phyloP scores from a whole-genome alignment of 2,113 vertebrate genomes.

The Sinosuthora webbiana region DNA sequence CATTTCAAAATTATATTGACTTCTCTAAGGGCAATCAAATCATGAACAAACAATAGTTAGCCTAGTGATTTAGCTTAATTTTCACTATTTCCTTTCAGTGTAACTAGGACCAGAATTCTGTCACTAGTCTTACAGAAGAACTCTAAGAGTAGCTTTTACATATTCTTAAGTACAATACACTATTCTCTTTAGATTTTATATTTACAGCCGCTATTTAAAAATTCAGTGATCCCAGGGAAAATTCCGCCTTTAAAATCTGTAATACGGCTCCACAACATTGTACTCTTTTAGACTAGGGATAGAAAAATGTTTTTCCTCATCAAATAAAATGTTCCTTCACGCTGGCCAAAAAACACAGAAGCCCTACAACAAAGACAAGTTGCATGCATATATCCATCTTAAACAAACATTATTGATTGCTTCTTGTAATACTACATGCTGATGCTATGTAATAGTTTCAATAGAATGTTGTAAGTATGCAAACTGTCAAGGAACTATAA shows the following conservation, averaged over 20 bases:
- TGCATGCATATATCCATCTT: not conserved
- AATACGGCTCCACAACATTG: not conserved
- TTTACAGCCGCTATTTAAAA: slow-evolving; percentile 32
- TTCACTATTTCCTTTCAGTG: not conserved
- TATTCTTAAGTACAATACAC: slow-evolving; percentile 10
- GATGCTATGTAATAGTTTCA: not conserved
- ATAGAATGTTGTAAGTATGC: not conserved
- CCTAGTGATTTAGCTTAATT: slow-evolving; percentile 3
- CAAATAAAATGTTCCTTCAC: not conserved
- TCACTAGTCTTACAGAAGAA: not conserved
- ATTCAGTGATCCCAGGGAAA: not conserved
- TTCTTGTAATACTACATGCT: not conserved
- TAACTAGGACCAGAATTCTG: slow-evolving; percentile 11
- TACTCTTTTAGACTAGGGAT: not conserved
- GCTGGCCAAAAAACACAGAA: not conserved
- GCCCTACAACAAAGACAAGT: not conserved
- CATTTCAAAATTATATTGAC: slow-evolving; percentile 26
- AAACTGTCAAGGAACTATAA: not conserved
- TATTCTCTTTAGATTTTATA: slow-evolving; percentile 2
- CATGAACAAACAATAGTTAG: not conserved
- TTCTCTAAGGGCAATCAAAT: slow-evolving; percentile 22
- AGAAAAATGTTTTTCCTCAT: not conserved
- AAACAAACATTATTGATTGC: not conserved
- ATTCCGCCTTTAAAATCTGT: slow-evolving; percentile 13
- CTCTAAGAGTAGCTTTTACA: not conserved